Evolutionary conservation across 2,797 vertebrate species (phyloP), one percentile per base, ranked within the genome.

Genomic region (Fringilla coelebs): DNA sequence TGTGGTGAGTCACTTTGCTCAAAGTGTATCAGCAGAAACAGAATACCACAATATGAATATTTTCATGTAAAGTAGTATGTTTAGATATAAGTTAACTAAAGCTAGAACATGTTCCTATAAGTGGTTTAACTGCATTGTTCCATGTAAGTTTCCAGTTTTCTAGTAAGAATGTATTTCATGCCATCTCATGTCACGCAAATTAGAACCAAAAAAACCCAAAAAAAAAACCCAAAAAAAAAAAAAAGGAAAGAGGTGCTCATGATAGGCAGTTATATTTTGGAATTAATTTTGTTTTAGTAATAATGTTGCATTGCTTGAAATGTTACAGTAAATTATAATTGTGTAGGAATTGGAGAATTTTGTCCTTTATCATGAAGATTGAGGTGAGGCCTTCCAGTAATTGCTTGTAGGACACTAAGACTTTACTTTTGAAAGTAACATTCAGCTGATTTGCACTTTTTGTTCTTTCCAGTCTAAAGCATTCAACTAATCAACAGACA

Each of bases 401-500:
- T 51, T 88, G 62, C 78, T 97, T 82, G 70, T 97, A 95, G 96
- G 95, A 96, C 93, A 94, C 89, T 95, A 89, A 96, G 87, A 95
- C 49, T 96, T 97, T 94, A 94, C 80, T 91, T 83, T 82, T 88
- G 62, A 86, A 94, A 92, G 41, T 92, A 63, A 75, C 63, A 17
- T 94, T 94, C 92, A 94, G 83, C 92, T 96, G 74, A 96, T 93
- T 94, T 97, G 96, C 96, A 97, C 94, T 88, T 95, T 95, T 88
- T 92, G 87, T 86, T 94, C 88, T 74, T 96, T 97, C 58, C 92
- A 73, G 90, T 96, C 78, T 97, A 86, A 94, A 97, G 84, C 92
- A 95, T 95, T 96, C 90, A 97, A 97, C 89, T 97, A 94, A 95
- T 96, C 88, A 95, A 96, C 90, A 94, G 94, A 92, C 28, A 91